These are phyloP conservation scores for Otocyon megalotis DNA, from an alignment of 2,113 vertebrate species.

Conservation along the genomic window DNA sequence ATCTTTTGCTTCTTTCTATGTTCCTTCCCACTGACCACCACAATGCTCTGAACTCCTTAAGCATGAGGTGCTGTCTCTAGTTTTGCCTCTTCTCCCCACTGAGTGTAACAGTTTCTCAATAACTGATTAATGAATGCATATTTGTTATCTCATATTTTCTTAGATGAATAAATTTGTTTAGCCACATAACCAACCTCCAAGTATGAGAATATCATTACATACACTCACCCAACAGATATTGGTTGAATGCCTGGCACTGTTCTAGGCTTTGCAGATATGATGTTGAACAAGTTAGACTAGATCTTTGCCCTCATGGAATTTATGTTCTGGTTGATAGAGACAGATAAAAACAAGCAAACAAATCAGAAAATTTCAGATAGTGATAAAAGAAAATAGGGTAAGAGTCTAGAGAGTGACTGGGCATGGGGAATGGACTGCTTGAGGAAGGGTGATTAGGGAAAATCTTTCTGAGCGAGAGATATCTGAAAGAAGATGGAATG, in stretches of 20 bases:
- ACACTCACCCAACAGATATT: neutral
- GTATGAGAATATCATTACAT: neutral
- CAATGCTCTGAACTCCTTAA: neutral
- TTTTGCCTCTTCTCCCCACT: neutral
- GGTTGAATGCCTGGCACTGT: neutral
- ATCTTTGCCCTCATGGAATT: constrained; percentile 11
- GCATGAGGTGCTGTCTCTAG: neutral
- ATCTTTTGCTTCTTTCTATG: neutral
- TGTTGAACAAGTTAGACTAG: constrained; percentile 36
- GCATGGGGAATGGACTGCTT: neutral
- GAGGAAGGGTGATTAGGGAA: neutral
- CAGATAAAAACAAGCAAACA: constrained; percentile 26
- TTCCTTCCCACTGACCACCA: neutral
- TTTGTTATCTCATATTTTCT: neutral
- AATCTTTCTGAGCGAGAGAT: neutral
- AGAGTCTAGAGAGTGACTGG: neutral
- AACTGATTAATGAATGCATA: neutral
- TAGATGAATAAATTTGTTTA: neutral
- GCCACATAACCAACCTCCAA: neutral
- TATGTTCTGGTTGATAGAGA: neutral
- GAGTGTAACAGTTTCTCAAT: neutral
- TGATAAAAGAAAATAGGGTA: neutral
- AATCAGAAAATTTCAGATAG: constrained; percentile 11
- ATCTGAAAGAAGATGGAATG: neutral
- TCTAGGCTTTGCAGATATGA: neutral